Conservation (phyloP, 2,113 vertebrate species). For the Vanacampus margaritifer region DNA sequence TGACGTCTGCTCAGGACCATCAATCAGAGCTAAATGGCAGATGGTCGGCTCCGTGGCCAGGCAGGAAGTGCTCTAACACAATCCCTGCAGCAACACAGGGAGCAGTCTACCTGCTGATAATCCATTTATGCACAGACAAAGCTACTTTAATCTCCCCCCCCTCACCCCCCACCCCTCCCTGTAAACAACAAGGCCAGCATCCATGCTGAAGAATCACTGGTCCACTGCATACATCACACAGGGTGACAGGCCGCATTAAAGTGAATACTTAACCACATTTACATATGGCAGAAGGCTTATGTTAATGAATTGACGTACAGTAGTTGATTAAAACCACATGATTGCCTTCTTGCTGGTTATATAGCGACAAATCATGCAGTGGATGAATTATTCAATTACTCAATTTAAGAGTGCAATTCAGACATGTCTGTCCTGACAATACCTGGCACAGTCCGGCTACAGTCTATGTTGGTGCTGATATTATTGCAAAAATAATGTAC, state of each 20-base stretch:
- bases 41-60: slow-evolving; percentile 68
- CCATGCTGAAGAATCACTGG: slow-evolving; percentile 54
- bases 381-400: neutral
- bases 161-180: slow-evolving; percentile 22
- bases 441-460: neutral
- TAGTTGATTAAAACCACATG: slow-evolving; percentile 3
- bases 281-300: slow-evolving; percentile 17
- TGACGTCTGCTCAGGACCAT: slow-evolving; percentile 63
- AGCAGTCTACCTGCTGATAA: slow-evolving; percentile 76
- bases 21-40: slow-evolving; percentile 74
- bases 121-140: slow-evolving; percentile 72
- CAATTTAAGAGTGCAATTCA: neutral
- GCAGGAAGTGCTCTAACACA: slow-evolving; percentile 70
- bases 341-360: neutral
- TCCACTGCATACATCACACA: slow-evolving; percentile 45
- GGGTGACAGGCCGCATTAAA: slow-evolving; percentile 29
- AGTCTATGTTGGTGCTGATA: neutral
- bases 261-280: slow-evolving; percentile 41
- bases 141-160: slow-evolving; percentile 69
- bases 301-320: slow-evolving; percentile 7
- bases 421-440: neutral
- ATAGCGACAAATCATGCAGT: neutral
- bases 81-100: slow-evolving; percentile 62
- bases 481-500: neutral
- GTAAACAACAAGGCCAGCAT: slow-evolving; percentile 50